Conservation (phyloP, 2,113 vertebrate species). For the Microcebus murinus region DNA sequence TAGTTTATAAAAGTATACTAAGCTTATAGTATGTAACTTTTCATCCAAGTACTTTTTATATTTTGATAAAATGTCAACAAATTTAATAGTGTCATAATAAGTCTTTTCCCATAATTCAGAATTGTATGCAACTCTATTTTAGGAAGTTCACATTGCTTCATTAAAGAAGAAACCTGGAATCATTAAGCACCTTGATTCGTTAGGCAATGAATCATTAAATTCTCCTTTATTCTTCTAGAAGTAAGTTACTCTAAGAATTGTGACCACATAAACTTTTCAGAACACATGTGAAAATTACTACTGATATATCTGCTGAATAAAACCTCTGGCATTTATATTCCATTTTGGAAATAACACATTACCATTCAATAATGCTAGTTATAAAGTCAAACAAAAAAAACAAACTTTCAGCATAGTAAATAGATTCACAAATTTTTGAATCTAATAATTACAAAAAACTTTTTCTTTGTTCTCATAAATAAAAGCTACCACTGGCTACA, state of each 20-base stretch:
- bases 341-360: background rate
- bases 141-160: constrained; percentile 36
- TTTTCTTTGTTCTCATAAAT: constrained; percentile 39
- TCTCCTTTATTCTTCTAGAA: constrained; percentile 40
- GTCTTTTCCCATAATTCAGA: constrained; percentile 52
- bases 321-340: constrained; percentile 20
- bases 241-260: constrained; percentile 33
- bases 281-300: constrained; percentile 50
- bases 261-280: constrained; percentile 19
- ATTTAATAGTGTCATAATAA: background rate
- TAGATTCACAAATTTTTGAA: constrained; percentile 52
- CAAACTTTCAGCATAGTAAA: constrained; percentile 11
- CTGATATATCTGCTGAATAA: background rate
- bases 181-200: background rate
- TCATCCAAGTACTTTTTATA: constrained; percentile 59
- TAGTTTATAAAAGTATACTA: constrained; percentile 52
- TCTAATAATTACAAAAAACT: background rate
- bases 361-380: constrained; percentile 31
- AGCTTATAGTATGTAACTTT: constrained; percentile 41
- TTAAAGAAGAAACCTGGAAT: constrained; percentile 57
- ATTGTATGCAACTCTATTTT: constrained; percentile 41
- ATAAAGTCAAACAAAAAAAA: constrained; percentile 47
- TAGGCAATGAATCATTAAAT: background rate
- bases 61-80: constrained; percentile 47
- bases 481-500: constrained; percentile 10